Base-by-base conservation (phyloP, 53 echinoderm and acorn worm species). In the Temnopleurus reevesii region DNA sequence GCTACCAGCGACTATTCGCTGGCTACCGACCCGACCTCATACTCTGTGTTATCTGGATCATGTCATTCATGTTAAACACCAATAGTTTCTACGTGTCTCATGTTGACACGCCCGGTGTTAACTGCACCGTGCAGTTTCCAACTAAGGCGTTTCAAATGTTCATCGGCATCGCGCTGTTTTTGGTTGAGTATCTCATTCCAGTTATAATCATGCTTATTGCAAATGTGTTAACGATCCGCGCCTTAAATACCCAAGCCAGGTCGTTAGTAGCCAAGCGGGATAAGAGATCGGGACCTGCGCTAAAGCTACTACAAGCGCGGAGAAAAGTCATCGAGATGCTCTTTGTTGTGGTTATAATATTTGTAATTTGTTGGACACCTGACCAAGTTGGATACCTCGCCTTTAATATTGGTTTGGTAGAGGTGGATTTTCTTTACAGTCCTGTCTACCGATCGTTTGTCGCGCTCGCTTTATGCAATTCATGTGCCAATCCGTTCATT, bases 361-460 rank as follows among this genome's bases (percentile, higher is more conserved):
- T 97, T 79, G 91, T 91, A 26, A 84, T 97, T n/a, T 97, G 97
- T 77, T 97, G 97, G 97, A 89, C 95, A 47, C 97, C 97, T 6
- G 97, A 97, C 77, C 97, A 97, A 88, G 64, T 95, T 6, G 91
- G 90, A 46, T 97, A 92, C 36, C 66, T 92, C 17, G 86, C 93
- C 12, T 94, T 91, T 33, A 95, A 97, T 81, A 65, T 97, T 24
- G 97, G 92, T 41, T 87, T 93, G 12, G 65, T 90, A 35, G 90
- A 91, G 27, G 91, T 91, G 6, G 77, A 65, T 57, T 97, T 95
- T 71, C 35, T 95, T 2, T 63, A 76, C 65, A 94, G 92, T 41
- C 81, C 76, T 4, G 79, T 92, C 4, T 97, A 97, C 57, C 83
- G 92, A 2, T 91, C 91, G 23, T 92, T 97, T 51, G 94, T 97